phyloP scores from a whole-genome alignment of 2,797 vertebrate genomes.

The Pachyuromys duprasi region DNA sequence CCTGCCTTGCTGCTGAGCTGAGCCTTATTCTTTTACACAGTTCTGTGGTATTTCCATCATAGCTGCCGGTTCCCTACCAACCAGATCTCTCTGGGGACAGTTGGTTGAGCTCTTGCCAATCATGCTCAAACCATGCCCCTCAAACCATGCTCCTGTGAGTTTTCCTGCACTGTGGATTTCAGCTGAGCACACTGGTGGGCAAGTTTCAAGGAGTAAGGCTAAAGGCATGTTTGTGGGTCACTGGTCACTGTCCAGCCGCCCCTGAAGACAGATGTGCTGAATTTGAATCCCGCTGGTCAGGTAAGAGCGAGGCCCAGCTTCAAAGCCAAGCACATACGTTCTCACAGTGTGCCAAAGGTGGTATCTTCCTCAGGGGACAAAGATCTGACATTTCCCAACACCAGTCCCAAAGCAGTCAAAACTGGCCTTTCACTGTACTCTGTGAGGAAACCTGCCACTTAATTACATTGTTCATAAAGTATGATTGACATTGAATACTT shows the following conservation, averaged over 20 bases:
- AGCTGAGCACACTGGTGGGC: not conserved
- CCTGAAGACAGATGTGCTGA: not conserved
- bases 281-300: not conserved
- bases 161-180: not conserved
- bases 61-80: not conserved
- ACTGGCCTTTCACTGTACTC: not conserved
- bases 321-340: not conserved
- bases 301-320: not conserved
- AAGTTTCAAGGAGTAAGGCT: not conserved
- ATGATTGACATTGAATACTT: conserved; percentile 66
- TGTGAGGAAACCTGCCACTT: conserved; percentile 61
- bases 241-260: not conserved
- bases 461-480: conserved; percentile 69
- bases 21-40: not conserved
- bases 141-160: not conserved
- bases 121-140: not conserved
- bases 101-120: not conserved
- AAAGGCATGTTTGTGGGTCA: not conserved
- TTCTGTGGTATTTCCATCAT: not conserved
- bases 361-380: conserved; percentile 56
- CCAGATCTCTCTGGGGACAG: accelerated
- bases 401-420: conserved; percentile 10
- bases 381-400: conserved; percentile 60
- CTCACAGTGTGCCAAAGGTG: conserved; percentile 4
- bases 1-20: not conserved